Evolutionary conservation across 2,888 invertebrate species (phyloP), one percentile per base, ranked within the genome.

Genomic region (Amiota mariae): DNA sequence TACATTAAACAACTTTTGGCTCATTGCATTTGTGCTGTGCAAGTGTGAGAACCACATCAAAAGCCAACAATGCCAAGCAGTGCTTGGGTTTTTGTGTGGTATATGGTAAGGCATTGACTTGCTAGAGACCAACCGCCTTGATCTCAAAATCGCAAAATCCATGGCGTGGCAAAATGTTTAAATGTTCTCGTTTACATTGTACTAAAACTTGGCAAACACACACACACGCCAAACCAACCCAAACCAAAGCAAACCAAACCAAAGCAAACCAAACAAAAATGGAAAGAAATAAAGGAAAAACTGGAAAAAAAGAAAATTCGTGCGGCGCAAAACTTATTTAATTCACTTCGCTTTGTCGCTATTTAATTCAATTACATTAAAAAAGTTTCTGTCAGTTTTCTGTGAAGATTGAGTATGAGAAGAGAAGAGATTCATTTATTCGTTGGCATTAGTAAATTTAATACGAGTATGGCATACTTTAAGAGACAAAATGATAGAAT

Each of bases 291-390:
- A 68, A 11, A 54, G 24, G 20, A 67, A 54, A 68, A 68, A n/a
- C 13, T 54, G 12, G 11, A 51, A 54, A 24, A 70, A 46, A 49
- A 59, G 59, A 36, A 54, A 51, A 36, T 20, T 54, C 54, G 10
- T 46, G n/a, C 67, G 78, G 78, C 81, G 82, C 75, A 86, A 84
- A 88, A 88, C 88, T 88, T 87, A 88, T 88, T 88, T 88, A 88
- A 88, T 88, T 88, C 88, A 88, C 88, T 88, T 86, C 87, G 87
- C 82, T 88, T 88, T 88, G 36, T 87, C 82, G 86, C 87, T 79
- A 88, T 88, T 88, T 88, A 88, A 88, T 88, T 88, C 88, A 88
- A 88, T 88, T 88, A 88, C 85, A 81, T 81, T 82, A 79, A 80
- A 80, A 81, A 82, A 68, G 79, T 77, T 81, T 82, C 80, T 78